Conservation (phyloP, 2,797 vertebrate species). For the Sebastes oblongus region DNA sequence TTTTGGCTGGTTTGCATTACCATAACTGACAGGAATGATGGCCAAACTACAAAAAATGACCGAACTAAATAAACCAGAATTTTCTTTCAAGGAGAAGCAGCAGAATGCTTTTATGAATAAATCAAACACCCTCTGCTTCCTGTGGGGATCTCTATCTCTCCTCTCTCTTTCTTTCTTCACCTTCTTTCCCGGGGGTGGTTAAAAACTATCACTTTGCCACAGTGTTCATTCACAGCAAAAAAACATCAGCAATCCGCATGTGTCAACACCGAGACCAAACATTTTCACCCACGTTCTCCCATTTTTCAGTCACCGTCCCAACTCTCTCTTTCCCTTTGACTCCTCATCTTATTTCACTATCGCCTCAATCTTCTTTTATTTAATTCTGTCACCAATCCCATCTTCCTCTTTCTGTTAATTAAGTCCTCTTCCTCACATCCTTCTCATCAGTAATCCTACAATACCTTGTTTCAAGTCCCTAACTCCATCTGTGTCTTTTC, state of each 20-base stretch:
- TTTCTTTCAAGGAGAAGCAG: background rate
- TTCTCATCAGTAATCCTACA: conserved; percentile 1
- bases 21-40: background rate
- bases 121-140: background rate
- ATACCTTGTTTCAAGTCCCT: conserved; percentile 6
- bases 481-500: conserved; percentile 5
- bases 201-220: conserved; percentile 31
- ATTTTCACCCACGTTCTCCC: conserved; percentile 8
- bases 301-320: conserved; percentile 12
- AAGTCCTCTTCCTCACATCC: background rate
- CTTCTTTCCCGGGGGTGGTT: conserved; percentile 11
- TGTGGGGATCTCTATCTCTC: background rate
- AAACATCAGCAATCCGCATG: conserved; percentile 49
- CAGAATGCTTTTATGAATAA: background rate
- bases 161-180: conserved; percentile 5
- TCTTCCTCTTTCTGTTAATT: background rate
- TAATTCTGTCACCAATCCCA: background rate
- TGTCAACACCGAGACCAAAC: conserved; percentile 38
- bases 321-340: background rate
- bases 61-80: background rate
- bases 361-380: background rate
- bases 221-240: conserved; percentile 33
- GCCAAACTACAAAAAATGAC: background rate
- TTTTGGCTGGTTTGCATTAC: background rate
- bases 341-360: background rate